Evolutionary conservation across 2,888 invertebrate genomes (phyloP), one percentile per base, ranked within the genome.

Genomic region (Aquatica leii): DNA sequence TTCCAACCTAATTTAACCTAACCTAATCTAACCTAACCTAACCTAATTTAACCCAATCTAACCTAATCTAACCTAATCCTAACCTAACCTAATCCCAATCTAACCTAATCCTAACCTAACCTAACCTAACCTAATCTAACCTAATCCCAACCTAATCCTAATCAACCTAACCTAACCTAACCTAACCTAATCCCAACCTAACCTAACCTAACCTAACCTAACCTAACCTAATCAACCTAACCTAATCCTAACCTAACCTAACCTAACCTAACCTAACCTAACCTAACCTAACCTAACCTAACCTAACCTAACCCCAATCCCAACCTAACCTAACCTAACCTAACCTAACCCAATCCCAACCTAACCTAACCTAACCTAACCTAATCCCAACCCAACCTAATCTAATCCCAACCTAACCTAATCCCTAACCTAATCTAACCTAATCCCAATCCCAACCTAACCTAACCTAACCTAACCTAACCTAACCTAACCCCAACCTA

Each of bases 121-220:
- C 41, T 53, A 53, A 37, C 53, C 14, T 41, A 41, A 11, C 41
- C 14, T 12, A 41, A 11, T 14, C 14, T 41, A 41, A 57, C 41
- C 65, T 66, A 65, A 61, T 65, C 63, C 64, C 60, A 60, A 41
- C 41, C 41, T 48, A 48, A 21, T n/a, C 21, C 18, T 8, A 59
- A 64, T 64, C 65, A 66, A 63, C 66, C 63, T 63, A 64, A 63
- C 66, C 66, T 66, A 66, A 64, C 66, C 66, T 64, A 64, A 63
- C 66, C 66, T 66, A 64, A 64, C 66, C 66, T 66, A 66, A 64
- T 60, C 63, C 66, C 53, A 56, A 57, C 56, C 66, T 66, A 66
- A 37, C 37, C 61, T 57, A 61, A 59, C 64, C 61, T 58, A 67
- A 62, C 66, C 62, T 63, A 64, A 62, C 66, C 66, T 66, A 66